Evolutionary conservation across 1,140 invertebrate genomes (phyloP), one percentile per base, ranked within the genome.

Genomic region (Whitmania pigra): DNA sequence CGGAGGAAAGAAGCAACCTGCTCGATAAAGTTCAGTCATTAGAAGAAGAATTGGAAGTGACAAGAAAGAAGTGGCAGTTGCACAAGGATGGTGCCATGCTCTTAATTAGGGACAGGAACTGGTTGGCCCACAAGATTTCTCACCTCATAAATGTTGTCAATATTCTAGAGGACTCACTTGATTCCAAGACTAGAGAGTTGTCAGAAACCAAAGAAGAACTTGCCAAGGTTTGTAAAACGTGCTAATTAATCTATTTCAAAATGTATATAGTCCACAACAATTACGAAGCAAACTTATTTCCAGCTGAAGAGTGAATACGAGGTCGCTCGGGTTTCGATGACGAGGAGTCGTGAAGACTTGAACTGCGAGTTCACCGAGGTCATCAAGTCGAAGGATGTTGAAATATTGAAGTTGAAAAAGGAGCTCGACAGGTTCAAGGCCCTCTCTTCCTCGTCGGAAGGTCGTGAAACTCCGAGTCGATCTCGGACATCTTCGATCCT

Each of bases 21-120:
- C 29, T 63, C 9, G 57, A 63, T 63, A 63, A 63, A 63, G 22
- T 63, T 31, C 57, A 63, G 29, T 63, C 15, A 13, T 25, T 31
- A 63, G 57, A 63, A 63, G 13, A 63, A 17, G 22, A 63, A 63
- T 31, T 63, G 57, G 57, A 22, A 63, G 9, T 25, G 22, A 25
- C 22, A 22, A 22, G 29, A 63, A 63, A 22, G 57, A 63, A 63
- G 15, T 63, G 57, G 5, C 22, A 63, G 18, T 63, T 63, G 9
- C 57, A 63, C 57, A 22, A 63, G 29, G 57, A 63, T 63, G 57
- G 57, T 63, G 57, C 57, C 20, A 31, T 31, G 22, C 18, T 63
- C 7, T 20, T 63, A 11, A 31, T 31, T 25, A 31, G 3, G 22
- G 57, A 63, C 20, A 63, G 57, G 57, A 31, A 25, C 18, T 22